Evolutionary conservation across 1,140 invertebrate species (phyloP).

Genomic region (Panagrolaimus sp.): DNA sequence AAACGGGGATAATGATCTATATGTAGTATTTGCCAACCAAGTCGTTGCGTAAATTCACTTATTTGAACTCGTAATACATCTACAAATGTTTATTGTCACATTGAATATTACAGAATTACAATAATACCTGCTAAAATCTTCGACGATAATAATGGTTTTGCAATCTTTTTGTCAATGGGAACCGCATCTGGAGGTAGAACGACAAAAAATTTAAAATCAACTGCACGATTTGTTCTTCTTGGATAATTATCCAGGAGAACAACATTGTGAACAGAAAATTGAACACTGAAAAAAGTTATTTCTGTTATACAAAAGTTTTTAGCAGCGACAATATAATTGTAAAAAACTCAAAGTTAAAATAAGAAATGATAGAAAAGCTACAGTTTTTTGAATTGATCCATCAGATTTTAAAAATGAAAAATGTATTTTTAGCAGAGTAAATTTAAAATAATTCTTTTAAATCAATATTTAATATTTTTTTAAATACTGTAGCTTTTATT

Average conservation of each 20-base stretch:
- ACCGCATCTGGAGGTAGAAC: constrained; percentile 38
- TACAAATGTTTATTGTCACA: constrained; percentile 8
- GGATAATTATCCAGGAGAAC: constrained; percentile 40
- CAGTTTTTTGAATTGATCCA: too few species aligned
- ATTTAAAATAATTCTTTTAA: too few species aligned
- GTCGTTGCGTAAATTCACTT: constrained; percentile 35
- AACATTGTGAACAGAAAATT: constrained; percentile 39
- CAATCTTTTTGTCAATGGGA: constrained; percentile 32
- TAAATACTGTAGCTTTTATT: too few species aligned
- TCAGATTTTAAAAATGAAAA: too few species aligned
- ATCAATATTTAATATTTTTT: too few species aligned
- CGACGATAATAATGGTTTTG: constrained; percentile 33
- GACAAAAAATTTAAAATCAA: constrained; percentile 43
- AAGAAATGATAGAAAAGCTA: too few species aligned
- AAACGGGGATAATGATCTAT: constrained; percentile 41
- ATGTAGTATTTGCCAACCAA: constrained; percentile 41
- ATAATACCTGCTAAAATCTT: constrained; percentile 32
- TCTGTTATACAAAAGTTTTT: too few species aligned
- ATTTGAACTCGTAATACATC: constrained; percentile 40
- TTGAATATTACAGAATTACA: background rate
- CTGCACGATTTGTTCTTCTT: constrained; percentile 25
- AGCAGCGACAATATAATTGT: too few species aligned
- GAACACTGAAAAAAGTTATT: constrained; percentile 31
- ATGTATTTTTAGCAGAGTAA: too few species aligned
- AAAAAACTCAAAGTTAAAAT: too few species aligned